Evolutionary conservation across 2,797 vertebrate genomes (phyloP).

Genomic region (Mus caroli): DNA sequence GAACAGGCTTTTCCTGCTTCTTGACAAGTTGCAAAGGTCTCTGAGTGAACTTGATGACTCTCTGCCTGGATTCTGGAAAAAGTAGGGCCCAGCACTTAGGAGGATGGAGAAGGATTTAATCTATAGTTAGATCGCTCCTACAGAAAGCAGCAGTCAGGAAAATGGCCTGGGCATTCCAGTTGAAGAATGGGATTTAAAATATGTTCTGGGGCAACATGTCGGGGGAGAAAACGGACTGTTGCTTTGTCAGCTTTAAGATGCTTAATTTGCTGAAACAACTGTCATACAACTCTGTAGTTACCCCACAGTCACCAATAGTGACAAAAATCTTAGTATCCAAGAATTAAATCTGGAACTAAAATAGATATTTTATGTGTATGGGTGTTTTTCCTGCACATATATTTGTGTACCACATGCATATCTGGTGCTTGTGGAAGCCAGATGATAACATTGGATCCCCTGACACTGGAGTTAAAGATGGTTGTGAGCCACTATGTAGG

Average conservation of each 20-base stretch:
- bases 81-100: background rate
- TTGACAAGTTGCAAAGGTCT: background rate
- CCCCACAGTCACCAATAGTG: background rate
- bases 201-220: background rate
- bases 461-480: background rate
- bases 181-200: background rate
- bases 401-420: background rate
- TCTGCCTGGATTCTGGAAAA: background rate
- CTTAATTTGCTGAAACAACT: background rate
- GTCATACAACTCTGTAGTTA: slow-evolving; percentile 24
- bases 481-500: background rate
- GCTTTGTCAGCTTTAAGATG: background rate
- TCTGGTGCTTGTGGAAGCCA: background rate
- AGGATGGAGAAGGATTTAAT: background rate
- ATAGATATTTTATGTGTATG: background rate
- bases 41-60: background rate
- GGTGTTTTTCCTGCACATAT: background rate
- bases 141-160: background rate
- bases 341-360: background rate
- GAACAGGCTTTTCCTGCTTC: background rate
- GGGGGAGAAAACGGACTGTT: background rate
- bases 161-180: background rate
- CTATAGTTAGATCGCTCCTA: background rate
- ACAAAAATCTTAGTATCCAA: background rate
- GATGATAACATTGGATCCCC: background rate